Base-by-base conservation (phyloP, 2,888 invertebrate species). In the Callosobruchus maculatus region DNA sequence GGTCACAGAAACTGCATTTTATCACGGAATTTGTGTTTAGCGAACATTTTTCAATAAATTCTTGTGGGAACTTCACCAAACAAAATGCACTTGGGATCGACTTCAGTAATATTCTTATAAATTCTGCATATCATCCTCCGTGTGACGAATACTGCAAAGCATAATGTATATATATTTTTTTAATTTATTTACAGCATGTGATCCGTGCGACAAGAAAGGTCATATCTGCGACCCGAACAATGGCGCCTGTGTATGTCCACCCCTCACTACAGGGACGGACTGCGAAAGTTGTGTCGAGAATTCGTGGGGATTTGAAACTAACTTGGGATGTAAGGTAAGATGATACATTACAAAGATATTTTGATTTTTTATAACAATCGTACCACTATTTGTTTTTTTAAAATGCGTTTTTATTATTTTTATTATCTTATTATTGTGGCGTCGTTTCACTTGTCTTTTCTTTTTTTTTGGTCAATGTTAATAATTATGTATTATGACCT, bases 171-270 rank as follows among this genome's bases (percentile, higher is more conserved):
- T 68, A 9, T 68, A 5, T 72, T 20, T 70, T 70, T 79, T 78
- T 85, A 85, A 21, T 20, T 70, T 70, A 78, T 78, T 85, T 85
- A 21, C 86, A 94, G 94, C 89, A 67, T 97, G 97, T 83, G 94
- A 95, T 20, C 87, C 89, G 0, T 97, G 97, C 84, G 90, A 92
- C 74, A 90, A 91, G 73, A 92, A 93, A 26, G 97, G 96, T 5
- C 96, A 97, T 84, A 92, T 97, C 73, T 99, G 99, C 84, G 96
- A 98, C 82, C 92, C 94, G 0, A 90, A 92, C 78, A 95, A 93
- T 72, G 99, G 99, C 0, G 92, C 95, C 74, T 99, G 99, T 87
- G 93, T 96, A 75, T 99, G 98, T 83, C 98, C 98, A 3, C 92
- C 92, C 0, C 90, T 94, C 74, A 95, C 97, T 20, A 92, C 93